Base-by-base conservation (phyloP, 2,113 vertebrate genomes). In the Carassius auratus region DNA sequence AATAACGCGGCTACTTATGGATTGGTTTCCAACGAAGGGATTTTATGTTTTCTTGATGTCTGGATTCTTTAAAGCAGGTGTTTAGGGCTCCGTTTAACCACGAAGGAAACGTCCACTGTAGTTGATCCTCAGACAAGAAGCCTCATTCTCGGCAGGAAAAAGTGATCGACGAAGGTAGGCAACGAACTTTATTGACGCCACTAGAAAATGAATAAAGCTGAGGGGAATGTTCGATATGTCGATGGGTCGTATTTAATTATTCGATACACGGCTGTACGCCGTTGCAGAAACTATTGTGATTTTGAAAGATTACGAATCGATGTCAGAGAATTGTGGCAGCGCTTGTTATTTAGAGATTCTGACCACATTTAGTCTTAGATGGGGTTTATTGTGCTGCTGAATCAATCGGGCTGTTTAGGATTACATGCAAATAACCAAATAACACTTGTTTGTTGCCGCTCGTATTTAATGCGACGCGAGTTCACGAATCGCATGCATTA, bases 1-100 rank as follows among this genome's bases (percentile, higher is more conserved):
- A 91, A 92, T 92, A 10, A 42, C 15, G 75, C 75, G 50, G 84
- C 76, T 21, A 85, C 77, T 86, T 84, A 74, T 89, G 93, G 92
- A 93, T 93, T 91, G 86, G 66, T 84, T 55, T 73, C 55, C 86
- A n/a, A 48, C 85, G 81, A 84, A 88, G 59, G 88, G 82, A 84
- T 92, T 90, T 89, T 82, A 59, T 71, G 69, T 50, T 89, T 76
- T 71, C 68, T 84, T 82, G 76, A 61, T 85, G 84, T 79, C 69
- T 81, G 88, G 83, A 86, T 84, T 73, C 59, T 85, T 64, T 85
- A 88, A 90, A 85, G 69, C 85, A 86, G 90, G 89, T 91, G 90
- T 89, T 90, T 92, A 90, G 90, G 91, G 90, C 88, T 92, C 88
- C 66, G 86, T 45, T 66, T 89, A 91, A 89, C 90, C 89, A 90